These are phyloP conservation scores for Tanypteryx hageni DNA, from an alignment of 2,888 invertebrate genomes.

Conservation along the genomic window DNA sequence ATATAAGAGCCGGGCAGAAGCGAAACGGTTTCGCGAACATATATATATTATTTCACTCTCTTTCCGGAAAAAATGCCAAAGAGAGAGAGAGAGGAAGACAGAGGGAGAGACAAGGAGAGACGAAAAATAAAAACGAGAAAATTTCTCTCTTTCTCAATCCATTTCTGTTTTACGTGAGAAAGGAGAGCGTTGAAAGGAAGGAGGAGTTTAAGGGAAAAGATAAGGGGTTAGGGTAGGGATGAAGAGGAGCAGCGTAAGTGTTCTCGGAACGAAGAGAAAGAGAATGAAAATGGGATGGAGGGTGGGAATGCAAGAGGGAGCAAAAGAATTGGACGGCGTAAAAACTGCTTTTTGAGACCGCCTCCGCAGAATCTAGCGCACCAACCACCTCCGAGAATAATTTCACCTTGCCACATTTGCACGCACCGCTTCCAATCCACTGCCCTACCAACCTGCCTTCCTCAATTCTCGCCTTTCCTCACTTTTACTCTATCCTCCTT, in stretches of 20 bases:
- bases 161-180: neutral
- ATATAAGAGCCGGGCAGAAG: slow-evolving; percentile 19
- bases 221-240: too few relatives aligned
- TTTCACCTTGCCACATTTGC: neutral
- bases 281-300: neutral
- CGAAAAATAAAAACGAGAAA: neutral
- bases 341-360: neutral
- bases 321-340: neutral
- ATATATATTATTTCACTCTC: neutral
- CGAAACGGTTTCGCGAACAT: slow-evolving; percentile 38
- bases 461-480: neutral
- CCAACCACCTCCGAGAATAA: neutral
- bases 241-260: neutral
- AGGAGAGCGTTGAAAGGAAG: too few relatives aligned
- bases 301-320: neutral
- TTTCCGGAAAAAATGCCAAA: slow-evolving; percentile 34
- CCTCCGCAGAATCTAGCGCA: neutral
- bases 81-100: neutral
- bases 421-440: neutral
- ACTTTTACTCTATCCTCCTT: neutral
- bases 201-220: too few relatives aligned
- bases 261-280: neutral
- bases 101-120: neutral
- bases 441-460: too few relatives aligned
- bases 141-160: neutral